Evolutionary conservation across 2,113 vertebrate genomes (phyloP), one percentile per base, ranked within the genome.

Genomic region (Oncorhynchus mykiss): DNA sequence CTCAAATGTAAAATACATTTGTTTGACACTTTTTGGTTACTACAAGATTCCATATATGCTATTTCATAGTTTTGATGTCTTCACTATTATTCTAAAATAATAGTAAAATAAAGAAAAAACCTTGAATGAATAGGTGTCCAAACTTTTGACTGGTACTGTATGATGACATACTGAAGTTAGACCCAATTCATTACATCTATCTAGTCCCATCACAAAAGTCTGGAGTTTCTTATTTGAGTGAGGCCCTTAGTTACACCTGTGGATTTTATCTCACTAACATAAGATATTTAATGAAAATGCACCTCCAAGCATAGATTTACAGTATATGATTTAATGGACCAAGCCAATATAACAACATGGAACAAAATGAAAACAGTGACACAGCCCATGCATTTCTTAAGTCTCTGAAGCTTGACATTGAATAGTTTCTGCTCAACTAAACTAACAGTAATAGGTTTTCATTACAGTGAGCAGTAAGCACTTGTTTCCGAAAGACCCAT

Each of bases 251-350:
- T 72, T 24, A 69, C 27, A 70, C 67, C 59, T 71, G 49, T 71
- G 25, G 29, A 67, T 68, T 45, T 45, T 3, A n/a, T 29, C 73
- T 80, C 14, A 73, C 3, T 59, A 68, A 68, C 67, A 25, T 62
- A 65, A 45, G 39, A 45, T 45, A 74, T 67, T 31, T 34, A 29
- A 31, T n/a, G 59, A 62, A 11, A 62, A 16, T 62, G 59, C 59
- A 62, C 59, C n/a, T 22, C 59, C 59, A 62, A 62, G 7, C n/a
- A 62, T 62, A 22, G 2, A 62, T 13, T 22, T 62, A 45, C 39
- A 45, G 39, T 45, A 62, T n/a, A 9, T 62, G 59, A 62, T 0
- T 22, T 62, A 9, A n/a, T 3, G 59, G n/a, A 62, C 1, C n/a
- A 62, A 62, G 6, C 13, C 59, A 57, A 20, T 57, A 20, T 57